Base-by-base conservation (phyloP, 2,888 invertebrate genomes). In the Nemotelus nigrinus region DNA sequence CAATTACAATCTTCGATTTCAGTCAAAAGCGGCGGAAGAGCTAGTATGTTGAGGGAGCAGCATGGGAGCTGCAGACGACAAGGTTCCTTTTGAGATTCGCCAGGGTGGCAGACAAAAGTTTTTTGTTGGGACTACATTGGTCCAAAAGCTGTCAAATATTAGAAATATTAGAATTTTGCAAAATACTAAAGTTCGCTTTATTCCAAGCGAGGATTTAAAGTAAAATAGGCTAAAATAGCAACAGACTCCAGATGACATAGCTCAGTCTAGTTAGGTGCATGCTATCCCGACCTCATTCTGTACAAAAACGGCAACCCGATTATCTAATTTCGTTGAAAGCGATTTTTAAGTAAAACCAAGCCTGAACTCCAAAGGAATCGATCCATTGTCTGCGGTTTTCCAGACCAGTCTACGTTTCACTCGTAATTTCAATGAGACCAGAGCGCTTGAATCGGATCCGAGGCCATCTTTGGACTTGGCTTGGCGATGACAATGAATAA, bases 1-100 rank as follows among this genome's bases (percentile, higher is more conserved):
- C 79, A 79, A 79, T 79, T 77, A 77, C 79, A 77, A 77, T 63
- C 60, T 77, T 75, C 68, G 63, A 63, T 75, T 75, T 53, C 58
- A 74, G 68, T 68, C 79, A 75, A 25, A 25, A 25, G 25, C 25
- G 25, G 25, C 25, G 25, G 25, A 25, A 25, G 68, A 60, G 67
- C 58, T 41, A 68, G 58, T 4, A 4, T 10, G 8, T 74, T 71
- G 71, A 78, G 57, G 48, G 39, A 71, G 77, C 58, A 65, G 60
- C 65, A 79, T 74, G 25, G 25, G 74, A 67, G 72, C 68, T 50
- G 77, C 43, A 39, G 74, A 77, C 77, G 75, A 77, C 70, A 47
- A 53, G 25, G 25, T 25, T 25, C 25, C 25, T 25, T 25, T 25
- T 25, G 65, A 64, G 57, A 67, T 57, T 48, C 58, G 77, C 68